phyloP scores from a whole-genome alignment of 2,113 vertebrate genomes.

The Anas platyrhynchos region DNA sequence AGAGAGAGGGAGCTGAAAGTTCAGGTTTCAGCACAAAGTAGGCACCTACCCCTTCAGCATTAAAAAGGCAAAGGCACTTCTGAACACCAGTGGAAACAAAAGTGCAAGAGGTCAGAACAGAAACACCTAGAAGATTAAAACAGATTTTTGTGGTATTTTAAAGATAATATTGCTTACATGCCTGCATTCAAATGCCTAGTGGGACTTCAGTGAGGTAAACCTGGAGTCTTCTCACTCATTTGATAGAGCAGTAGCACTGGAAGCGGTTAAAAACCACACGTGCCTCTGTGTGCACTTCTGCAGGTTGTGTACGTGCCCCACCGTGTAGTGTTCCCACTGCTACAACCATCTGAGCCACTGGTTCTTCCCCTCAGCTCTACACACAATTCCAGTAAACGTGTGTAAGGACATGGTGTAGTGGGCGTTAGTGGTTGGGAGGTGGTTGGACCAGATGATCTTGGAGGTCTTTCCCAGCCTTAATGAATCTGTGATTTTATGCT shows the following conservation, averaged over 20 bases:
- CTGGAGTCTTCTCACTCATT: accelerated
- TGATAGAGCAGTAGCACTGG: not conserved
- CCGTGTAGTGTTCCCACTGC: constrained; percentile 27
- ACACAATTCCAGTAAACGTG: not conserved
- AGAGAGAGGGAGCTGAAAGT: not conserved
- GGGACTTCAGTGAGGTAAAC: not conserved
- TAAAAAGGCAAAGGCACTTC: not conserved
- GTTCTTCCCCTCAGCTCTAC: not conserved
- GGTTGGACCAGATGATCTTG: no score
- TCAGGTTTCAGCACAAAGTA: not conserved
- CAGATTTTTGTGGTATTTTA: not conserved
- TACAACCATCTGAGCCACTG: constrained; percentile 48
- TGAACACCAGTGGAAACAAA: not conserved
- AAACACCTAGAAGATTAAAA: not conserved
- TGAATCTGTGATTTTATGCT: no score
- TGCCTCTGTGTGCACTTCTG: not conserved
- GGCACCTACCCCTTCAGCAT: not conserved
- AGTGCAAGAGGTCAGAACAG: not conserved
- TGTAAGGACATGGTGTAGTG: not conserved
- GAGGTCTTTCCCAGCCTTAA: no score
- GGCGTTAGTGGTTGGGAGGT: no score
- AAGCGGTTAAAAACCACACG: not conserved
- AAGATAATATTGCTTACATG: not conserved
- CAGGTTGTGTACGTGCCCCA: constrained; percentile 27
- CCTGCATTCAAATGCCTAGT: not conserved